Evolutionary conservation across 2,888 invertebrate species (phyloP).

Genomic region (Herminia tarsipennalis): DNA sequence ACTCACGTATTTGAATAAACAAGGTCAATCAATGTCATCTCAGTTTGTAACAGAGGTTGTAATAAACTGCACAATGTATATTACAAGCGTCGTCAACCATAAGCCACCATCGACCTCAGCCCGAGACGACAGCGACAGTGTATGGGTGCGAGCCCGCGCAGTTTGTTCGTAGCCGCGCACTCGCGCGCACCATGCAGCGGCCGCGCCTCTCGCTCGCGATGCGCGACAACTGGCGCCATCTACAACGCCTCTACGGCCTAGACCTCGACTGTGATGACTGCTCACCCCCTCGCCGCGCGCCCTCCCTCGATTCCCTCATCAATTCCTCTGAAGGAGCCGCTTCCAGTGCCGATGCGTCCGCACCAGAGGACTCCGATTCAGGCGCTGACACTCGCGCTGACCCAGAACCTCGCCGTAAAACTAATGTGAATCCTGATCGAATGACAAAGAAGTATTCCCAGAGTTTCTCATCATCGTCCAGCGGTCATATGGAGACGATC

Average conservation of each 20-base stretch:
- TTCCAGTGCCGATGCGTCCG: conserved; percentile 86
- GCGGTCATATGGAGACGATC: conserved; percentile 92
- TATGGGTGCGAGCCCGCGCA: conserved; percentile 49
- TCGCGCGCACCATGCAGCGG: conserved; percentile 83
- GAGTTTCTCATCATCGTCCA: conserved; percentile 84
- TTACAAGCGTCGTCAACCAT: conserved; percentile 43
- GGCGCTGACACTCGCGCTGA: conserved; percentile 87
- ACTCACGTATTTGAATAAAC: conserved; percentile 18
- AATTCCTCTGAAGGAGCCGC: conserved; percentile 89
- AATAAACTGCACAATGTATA: conserved; percentile 26
- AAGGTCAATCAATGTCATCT: conserved; percentile 37
- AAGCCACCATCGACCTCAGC: conserved; percentile 46
- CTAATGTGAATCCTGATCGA: conserved; percentile 52
- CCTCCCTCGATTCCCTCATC: conserved; percentile 89
- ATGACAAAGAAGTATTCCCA: conserved; percentile 74
- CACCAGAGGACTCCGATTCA: conserved; percentile 87
- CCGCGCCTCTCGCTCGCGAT: conserved; percentile 82
- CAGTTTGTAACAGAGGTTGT: conserved; percentile 26
- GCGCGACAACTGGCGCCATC: conserved; percentile 84
- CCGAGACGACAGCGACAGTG: conserved; percentile 49
- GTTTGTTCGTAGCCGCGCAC: conserved; percentile 72
- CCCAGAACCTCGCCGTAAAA: conserved; percentile 63
- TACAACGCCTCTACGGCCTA: conserved; percentile 80
- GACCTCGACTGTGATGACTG: conserved; percentile 70
- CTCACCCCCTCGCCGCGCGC: conserved; percentile 74